A percentile compares a stretch with the other conserved stretches of the same genome.
Conservation (phyloP, 1,140 invertebrate genomes). For the Drosophila busckii region DNA sequence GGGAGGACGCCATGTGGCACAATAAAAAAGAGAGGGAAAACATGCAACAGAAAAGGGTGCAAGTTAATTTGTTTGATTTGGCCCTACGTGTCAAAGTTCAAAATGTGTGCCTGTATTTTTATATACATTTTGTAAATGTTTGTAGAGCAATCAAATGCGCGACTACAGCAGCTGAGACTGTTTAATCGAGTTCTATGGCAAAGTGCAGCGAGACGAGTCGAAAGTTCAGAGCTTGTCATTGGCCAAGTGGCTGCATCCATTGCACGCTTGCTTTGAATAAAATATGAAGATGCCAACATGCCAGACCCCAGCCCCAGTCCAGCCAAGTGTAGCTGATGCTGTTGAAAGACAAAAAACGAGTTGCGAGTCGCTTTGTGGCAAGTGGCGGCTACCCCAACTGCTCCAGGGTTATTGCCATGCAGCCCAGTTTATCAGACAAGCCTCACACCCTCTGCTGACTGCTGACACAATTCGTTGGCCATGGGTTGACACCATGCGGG, state of each 20-base stretch:
- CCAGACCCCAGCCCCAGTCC: not conserved
- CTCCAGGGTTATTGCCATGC: conserved; percentile 20
- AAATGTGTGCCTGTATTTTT: conserved; percentile 49
- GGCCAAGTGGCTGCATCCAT: conserved; percentile 29
- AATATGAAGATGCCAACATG: conserved; percentile 51
- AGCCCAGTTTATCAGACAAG: conserved; percentile 43
- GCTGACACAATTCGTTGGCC: conserved; percentile 48
- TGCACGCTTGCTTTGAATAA: conserved; percentile 73
- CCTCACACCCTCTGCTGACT: conserved; percentile 24
- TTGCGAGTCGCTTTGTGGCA: conserved; percentile 32
- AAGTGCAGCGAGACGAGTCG: conserved; percentile 1
- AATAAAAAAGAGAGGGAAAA: conserved; percentile 18
- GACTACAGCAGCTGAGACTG: not conserved
- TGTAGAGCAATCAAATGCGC: conserved; percentile 7
- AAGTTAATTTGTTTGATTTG: conserved; percentile 70
- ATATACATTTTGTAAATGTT: conserved; percentile 52
- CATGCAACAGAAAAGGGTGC: conserved; percentile 11
- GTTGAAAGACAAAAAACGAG: conserved; percentile 71
- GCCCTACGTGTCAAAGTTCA: conserved; percentile 66
- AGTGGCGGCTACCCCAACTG: conserved; percentile 34
- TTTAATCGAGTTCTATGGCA: conserved; percentile 1
- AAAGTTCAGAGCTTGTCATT: conserved; percentile 46
- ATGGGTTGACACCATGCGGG: not conserved
- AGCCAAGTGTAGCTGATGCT: conserved; percentile 44
- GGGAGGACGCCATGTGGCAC: not conserved